These are phyloP conservation scores for Thymelicus sylvestris DNA, from an alignment of 2,888 invertebrate species.

Conservation along the genomic window DNA sequence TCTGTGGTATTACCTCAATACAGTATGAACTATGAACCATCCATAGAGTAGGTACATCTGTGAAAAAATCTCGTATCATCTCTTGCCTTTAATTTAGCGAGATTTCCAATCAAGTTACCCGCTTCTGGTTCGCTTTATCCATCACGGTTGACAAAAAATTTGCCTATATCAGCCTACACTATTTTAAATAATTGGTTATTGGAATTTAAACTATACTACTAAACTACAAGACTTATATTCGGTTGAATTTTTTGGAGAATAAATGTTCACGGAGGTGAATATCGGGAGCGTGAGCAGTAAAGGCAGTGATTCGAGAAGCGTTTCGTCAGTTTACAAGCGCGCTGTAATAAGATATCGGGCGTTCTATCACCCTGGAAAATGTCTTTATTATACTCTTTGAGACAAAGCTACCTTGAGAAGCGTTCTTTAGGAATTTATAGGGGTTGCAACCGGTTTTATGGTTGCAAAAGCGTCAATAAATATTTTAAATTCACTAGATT, in stretches of 20 bases:
- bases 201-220: slow-evolving; percentile 46
- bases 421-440: slow-evolving; percentile 28
- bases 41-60: too few species aligned
- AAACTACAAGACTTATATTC: slow-evolving; percentile 49
- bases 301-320: slow-evolving; percentile 72
- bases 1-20: too few species aligned
- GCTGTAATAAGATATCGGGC: slow-evolving; percentile 75
- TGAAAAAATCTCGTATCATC: slow-evolving; percentile 17
- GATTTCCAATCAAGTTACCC: slow-evolving; percentile 69
- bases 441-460: slow-evolving; percentile 6
- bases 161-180: slow-evolving; percentile 63
- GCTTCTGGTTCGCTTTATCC: slow-evolving; percentile 62
- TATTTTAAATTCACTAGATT: not conserved
- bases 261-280: slow-evolving; percentile 66
- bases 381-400: slow-evolving; percentile 63
- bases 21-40: too few species aligned
- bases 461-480: not conserved
- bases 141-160: slow-evolving; percentile 71
- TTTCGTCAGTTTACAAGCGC: slow-evolving; percentile 73
- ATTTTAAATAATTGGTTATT: slow-evolving; percentile 37
- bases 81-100: slow-evolving; percentile 62
- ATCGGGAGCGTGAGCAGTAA: slow-evolving; percentile 68
- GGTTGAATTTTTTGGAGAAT: slow-evolving; percentile 41
- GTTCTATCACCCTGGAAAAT: slow-evolving; percentile 70
- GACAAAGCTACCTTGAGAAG: slow-evolving; percentile 48